A percentile compares a stretch with the other conserved stretches of the same genome.
Conservation (phyloP, 2,888 invertebrate genomes). For the Phortica magna region DNA sequence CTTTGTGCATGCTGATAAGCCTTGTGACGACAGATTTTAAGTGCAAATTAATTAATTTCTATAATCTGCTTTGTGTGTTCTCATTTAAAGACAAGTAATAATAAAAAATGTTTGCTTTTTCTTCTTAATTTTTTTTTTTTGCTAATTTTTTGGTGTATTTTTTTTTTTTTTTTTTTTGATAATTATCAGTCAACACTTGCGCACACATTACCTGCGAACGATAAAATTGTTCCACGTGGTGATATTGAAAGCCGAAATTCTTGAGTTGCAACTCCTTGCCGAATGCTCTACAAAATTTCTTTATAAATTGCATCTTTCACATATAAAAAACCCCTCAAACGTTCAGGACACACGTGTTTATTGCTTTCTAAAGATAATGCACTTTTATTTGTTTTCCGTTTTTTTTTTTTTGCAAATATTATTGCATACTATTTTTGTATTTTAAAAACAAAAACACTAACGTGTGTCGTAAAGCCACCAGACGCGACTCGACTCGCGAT, state of each 20-base stretch:
- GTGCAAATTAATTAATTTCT: neutral
- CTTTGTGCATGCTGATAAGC: constrained; percentile 7
- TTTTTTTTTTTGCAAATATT: neutral
- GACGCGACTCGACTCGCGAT: constrained; percentile 6
- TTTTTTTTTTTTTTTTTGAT: constrained; percentile 19
- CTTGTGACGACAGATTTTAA: constrained; percentile 9
- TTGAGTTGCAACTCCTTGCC: constrained; percentile 68
- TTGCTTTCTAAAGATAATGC: neutral
- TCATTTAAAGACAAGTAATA: no score
- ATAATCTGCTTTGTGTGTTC: neutral
- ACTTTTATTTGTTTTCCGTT: neutral
- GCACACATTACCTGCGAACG: constrained; percentile 71
- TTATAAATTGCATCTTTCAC: constrained; percentile 67
- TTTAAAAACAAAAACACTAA: neutral
- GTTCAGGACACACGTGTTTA: no score
- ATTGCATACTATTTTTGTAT: neutral
- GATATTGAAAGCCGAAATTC: constrained; percentile 73
- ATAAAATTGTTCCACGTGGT: constrained; percentile 74
- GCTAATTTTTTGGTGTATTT: neutral
- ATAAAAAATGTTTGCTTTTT: no score
- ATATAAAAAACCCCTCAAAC: neutral
- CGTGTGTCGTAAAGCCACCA: neutral
- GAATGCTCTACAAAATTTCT: constrained; percentile 65
- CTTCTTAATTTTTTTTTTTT: neutral
- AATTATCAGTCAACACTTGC: neutral